Evolutionary conservation across 2,113 vertebrate species (phyloP).

Genomic region (Ceyx margarethae): DNA sequence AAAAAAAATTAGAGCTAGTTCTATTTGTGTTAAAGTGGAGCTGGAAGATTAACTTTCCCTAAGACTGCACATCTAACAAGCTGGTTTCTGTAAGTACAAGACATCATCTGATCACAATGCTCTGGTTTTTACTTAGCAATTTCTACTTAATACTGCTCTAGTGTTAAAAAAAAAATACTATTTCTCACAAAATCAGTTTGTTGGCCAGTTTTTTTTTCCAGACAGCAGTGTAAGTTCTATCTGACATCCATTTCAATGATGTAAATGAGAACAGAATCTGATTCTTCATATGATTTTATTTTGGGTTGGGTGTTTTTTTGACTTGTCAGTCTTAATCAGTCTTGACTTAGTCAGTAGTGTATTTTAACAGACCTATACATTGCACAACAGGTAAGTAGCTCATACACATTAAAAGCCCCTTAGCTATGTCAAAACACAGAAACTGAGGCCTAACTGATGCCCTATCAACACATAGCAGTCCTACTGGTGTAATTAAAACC

Average conservation of each 20-base stretch:
- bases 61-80: background rate
- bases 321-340: background rate
- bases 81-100: background rate
- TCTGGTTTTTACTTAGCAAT: background rate
- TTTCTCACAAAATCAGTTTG: background rate
- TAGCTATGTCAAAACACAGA: slow-evolving; percentile 35
- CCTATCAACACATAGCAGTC: background rate
- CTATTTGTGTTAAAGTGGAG: background rate
- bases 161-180: background rate
- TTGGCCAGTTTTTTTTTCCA: background rate
- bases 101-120: background rate
- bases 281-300: background rate
- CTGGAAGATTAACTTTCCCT: background rate
- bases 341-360: background rate
- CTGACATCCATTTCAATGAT: background rate
- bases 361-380: background rate
- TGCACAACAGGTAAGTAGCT: background rate
- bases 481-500: slow-evolving; percentile 23
- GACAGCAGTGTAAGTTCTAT: background rate
- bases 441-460: background rate
- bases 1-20: background rate
- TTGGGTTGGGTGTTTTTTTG: background rate
- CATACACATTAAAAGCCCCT: background rate
- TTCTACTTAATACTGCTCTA: background rate
- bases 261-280: background rate